These are phyloP conservation scores for Cyphomyrus plagiostoma DNA, from an alignment of 2,113 vertebrate species.

Conservation along the genomic window DNA sequence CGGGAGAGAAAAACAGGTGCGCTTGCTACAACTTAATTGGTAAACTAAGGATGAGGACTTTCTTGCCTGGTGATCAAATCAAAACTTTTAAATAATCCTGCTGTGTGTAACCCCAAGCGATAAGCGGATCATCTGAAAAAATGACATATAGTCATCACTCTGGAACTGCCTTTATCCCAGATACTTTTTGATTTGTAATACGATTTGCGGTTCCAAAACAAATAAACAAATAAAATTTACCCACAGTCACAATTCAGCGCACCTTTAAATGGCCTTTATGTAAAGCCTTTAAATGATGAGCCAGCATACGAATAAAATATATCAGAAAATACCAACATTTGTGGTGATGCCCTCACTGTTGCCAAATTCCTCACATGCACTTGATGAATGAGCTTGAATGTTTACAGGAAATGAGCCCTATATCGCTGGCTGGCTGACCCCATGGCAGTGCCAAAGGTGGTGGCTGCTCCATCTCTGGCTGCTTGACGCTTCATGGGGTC, in stretches of 20 bases:
- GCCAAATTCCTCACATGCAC: constrained; percentile 19
- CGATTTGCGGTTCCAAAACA: neutral
- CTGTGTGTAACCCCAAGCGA: neutral
- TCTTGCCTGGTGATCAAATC: neutral
- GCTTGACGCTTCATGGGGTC: constrained; percentile 15
- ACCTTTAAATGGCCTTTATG: neutral
- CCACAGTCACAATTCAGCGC: neutral
- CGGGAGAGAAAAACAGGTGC: neutral
- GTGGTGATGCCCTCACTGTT: neutral
- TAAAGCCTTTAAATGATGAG: neutral
- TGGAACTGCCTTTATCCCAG: neutral
- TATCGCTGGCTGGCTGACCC: neutral
- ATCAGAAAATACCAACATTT: neutral
- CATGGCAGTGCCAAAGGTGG: constrained; percentile 50
- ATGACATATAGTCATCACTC: neutral
- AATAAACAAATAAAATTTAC: neutral
- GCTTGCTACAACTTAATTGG: neutral
- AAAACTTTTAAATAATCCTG: neutral
- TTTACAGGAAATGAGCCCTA: constrained; percentile 10
- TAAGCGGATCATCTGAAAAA: neutral
- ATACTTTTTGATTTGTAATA: neutral
- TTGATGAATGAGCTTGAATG: constrained; percentile 6
- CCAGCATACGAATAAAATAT: neutral
- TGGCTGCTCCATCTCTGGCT: constrained; percentile 20
- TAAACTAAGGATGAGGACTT: neutral